These are phyloP conservation scores for Andrena cerasifolii DNA, from an alignment of 1,140 invertebrate species.

Conservation along the genomic window DNA sequence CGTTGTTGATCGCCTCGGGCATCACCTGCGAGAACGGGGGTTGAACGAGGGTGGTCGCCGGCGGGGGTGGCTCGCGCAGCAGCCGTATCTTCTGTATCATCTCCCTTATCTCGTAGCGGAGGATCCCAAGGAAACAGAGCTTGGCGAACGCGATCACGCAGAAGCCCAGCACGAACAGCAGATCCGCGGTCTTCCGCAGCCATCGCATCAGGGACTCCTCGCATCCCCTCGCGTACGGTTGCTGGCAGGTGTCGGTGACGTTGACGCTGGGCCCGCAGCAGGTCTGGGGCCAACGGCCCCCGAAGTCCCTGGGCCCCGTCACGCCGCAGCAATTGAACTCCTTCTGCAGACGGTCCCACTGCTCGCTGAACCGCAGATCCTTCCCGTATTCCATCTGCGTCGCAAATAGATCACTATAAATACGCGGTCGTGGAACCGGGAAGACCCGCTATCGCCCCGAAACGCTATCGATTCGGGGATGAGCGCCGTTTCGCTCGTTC, in stretches of 20 bases:
- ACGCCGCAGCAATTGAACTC: constrained; percentile 92
- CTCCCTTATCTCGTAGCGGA: constrained; percentile 92
- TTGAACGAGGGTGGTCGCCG: constrained; percentile 73
- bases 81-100: constrained; percentile 94
- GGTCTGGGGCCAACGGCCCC: constrained; percentile 78
- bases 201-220: constrained; percentile 87
- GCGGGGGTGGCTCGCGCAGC: constrained; percentile 80
- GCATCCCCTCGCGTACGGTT: constrained; percentile 84
- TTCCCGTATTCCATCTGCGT: constrained; percentile 87
- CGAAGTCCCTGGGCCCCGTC: constrained; percentile 86
- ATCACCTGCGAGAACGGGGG: constrained; percentile 71
- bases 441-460: background rate
- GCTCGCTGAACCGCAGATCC: constrained; percentile 88
- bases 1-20: constrained; percentile 76
- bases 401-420: constrained; percentile 15
- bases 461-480: constrained; percentile 12
- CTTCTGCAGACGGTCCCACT: constrained; percentile 91
- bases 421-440: constrained; percentile 28
- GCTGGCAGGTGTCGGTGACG: constrained; percentile 74
- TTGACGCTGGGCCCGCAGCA: constrained; percentile 79
- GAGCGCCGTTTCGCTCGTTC: background rate
- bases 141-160: constrained; percentile 95
- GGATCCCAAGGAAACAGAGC: constrained; percentile 93
- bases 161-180: constrained; percentile 92
- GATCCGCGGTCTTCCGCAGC: constrained; percentile 89